Conservation (phyloP, 2,888 invertebrate species). For the Nipponacmea schrenckii region DNA sequence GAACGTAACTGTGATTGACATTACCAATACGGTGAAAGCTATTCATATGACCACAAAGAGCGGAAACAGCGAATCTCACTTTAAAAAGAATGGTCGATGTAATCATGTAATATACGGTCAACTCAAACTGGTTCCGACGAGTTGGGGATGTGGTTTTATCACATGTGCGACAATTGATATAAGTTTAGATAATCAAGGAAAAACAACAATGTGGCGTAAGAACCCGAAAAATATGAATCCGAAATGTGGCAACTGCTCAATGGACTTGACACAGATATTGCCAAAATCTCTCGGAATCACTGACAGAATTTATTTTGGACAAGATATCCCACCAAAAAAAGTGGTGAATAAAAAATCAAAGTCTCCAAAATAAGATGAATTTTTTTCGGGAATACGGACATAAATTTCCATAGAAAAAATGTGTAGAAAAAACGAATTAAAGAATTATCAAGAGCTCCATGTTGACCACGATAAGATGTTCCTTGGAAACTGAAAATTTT, state of each 20-base stretch:
- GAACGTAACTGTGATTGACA: constrained; percentile 14
- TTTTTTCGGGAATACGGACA: no score
- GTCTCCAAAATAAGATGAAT: no score
- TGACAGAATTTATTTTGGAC: no score
- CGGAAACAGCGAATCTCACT: constrained; percentile 13
- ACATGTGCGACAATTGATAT: not conserved
- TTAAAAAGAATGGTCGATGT: constrained; percentile 6
- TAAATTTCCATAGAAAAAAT: no score
- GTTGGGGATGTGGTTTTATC: constrained; percentile 13
- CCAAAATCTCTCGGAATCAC: not conserved
- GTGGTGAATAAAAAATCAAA: no score
- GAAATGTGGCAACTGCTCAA: not conserved
- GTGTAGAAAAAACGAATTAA: no score
- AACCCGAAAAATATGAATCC: not conserved
- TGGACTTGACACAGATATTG: not conserved
- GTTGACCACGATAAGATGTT: no score
- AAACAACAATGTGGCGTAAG: not conserved
- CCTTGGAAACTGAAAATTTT: no score
- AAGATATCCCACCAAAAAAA: no score
- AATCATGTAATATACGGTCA: not conserved
- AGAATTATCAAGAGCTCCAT: no score
- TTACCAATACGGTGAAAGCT: constrained; percentile 8
- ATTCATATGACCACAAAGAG: constrained; percentile 12
- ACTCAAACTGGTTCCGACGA: not conserved
- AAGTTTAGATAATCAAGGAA: not conserved